phyloP scores from a whole-genome alignment of 2,113 vertebrate species.

The Micromys minutus region DNA sequence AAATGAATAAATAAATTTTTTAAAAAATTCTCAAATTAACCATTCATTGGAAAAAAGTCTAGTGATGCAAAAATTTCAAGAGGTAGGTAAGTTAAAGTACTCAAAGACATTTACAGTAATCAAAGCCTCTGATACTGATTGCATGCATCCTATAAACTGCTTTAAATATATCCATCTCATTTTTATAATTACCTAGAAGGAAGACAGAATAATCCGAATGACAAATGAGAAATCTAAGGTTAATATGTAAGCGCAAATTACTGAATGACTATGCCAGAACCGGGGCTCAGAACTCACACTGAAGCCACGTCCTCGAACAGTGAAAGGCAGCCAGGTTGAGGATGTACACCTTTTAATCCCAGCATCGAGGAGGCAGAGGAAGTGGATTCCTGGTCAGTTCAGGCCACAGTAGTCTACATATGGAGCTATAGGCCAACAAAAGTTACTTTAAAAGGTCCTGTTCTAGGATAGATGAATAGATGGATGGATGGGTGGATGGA shows the following conservation, averaged over 20 bases:
- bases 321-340: background rate
- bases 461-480: background rate
- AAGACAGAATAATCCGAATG: background rate
- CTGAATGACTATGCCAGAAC: background rate
- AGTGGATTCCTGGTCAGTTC: background rate
- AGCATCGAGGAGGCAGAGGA: background rate
- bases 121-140: slow-evolving; percentile 2
- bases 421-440: background rate
- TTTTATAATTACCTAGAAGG: background rate
- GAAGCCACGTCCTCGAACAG: background rate
- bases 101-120: background rate
- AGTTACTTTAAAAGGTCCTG: background rate
- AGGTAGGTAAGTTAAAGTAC: background rate
- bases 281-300: background rate
- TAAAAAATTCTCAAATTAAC: background rate
- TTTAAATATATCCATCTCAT: slow-evolving; percentile 5
- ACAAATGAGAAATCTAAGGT: slow-evolving; percentile 12
- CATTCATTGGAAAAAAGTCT: background rate
- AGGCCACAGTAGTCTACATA: background rate
- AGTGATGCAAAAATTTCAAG: background rate
- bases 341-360: too few relatives aligned
- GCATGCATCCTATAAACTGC: background rate
- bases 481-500: background rate
- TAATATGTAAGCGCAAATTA: background rate
- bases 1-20: too few relatives aligned